phyloP scores from a whole-genome alignment of 2,888 invertebrate genomes.

The Pachydiplax longipennis region DNA sequence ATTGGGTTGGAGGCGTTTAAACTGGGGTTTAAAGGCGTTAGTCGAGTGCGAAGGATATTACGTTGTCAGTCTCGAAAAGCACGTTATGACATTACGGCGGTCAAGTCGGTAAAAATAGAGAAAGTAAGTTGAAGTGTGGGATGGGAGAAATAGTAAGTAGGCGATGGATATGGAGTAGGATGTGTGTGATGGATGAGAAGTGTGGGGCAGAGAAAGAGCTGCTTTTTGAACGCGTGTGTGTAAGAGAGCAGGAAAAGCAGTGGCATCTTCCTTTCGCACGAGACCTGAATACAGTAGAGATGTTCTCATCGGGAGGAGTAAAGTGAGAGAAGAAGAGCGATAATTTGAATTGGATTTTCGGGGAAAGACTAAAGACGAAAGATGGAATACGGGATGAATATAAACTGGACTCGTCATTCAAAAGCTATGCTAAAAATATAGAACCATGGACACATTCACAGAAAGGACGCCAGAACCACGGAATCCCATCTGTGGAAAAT shows the following conservation, averaged over 20 bases:
- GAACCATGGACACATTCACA: no score
- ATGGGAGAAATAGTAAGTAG: background rate
- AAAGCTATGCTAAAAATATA: no score
- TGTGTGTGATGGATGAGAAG: background rate
- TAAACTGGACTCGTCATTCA: no score
- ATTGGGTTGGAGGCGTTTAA: no score
- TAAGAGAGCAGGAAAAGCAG: background rate
- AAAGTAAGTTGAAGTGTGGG: background rate
- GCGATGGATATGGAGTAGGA: background rate
- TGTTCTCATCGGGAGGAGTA: background rate
- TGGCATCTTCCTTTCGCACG: background rate
- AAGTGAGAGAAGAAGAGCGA: background rate
- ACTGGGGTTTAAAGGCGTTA: background rate
- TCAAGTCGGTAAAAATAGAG: background rate
- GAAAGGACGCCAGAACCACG: no score
- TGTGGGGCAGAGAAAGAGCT: background rate
- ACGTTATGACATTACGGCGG: background rate
- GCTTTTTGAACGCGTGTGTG: background rate
- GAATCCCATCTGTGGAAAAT: no score
- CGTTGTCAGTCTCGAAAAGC: background rate
- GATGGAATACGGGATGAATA: no score
- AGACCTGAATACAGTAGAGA: background rate
- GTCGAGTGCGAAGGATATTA: background rate
- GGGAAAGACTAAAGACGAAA: background rate
- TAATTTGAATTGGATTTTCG: background rate